Conservation (phyloP, 2,888 invertebrate genomes). For the Philereme vetulata region DNA sequence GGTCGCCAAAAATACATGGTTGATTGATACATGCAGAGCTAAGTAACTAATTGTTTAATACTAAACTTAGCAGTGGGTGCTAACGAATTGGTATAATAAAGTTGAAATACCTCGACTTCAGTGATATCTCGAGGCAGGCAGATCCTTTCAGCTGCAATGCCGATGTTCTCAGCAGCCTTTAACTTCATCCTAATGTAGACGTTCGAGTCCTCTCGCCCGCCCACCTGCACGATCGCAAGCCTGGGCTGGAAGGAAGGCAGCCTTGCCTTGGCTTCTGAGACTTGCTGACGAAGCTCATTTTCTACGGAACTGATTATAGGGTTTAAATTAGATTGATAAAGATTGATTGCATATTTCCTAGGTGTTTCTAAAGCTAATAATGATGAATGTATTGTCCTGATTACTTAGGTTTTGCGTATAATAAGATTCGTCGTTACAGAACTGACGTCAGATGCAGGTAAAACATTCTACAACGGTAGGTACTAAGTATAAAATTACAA, state of each 20-base stretch:
- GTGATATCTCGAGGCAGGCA: conserved; percentile 91
- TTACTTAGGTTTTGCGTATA: too few species aligned
- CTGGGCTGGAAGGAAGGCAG: conserved; percentile 87
- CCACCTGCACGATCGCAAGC: conserved; percentile 97
- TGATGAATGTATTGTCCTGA: too few species aligned
- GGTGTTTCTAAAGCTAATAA: too few species aligned
- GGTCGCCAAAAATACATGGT: too few species aligned
- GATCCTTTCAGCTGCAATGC: conserved; percentile 92
- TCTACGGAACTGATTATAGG: conserved; percentile 86
- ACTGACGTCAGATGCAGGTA: neutral
- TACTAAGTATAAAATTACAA: too few species aligned
- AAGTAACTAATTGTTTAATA: too few species aligned
- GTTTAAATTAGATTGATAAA: neutral
- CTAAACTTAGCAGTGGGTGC: too few species aligned
- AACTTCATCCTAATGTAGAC: conserved; percentile 99
- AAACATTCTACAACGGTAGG: neutral
- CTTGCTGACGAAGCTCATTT: conserved; percentile 86
- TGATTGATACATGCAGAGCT: too few species aligned
- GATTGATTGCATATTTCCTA: too few species aligned
- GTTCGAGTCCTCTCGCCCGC: conserved; percentile 97
- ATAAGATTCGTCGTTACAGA: too few species aligned
- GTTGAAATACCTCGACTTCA: conserved; percentile 85
- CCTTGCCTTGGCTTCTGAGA: conserved; percentile 81
- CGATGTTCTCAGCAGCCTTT: conserved; percentile 95
- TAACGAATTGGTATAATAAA: too few species aligned